Evolutionary conservation across 2,888 invertebrate genomes (phyloP).

Genomic region (Camptogramma bilineatum): DNA sequence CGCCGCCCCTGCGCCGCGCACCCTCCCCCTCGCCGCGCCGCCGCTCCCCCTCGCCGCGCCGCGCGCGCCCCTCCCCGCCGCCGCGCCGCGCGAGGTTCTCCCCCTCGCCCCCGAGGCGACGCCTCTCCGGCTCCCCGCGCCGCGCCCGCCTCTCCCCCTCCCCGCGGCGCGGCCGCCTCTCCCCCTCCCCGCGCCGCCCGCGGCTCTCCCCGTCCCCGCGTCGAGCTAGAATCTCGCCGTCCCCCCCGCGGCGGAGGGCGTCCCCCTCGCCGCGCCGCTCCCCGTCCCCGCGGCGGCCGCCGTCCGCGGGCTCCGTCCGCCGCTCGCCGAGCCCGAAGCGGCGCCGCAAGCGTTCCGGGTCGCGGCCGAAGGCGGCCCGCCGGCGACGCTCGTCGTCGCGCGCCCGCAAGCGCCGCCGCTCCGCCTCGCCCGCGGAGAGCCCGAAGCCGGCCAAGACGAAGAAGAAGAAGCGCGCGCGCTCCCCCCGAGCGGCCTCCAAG

Average conservation of each 20-base stretch:
- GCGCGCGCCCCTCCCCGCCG: constrained; percentile 87
- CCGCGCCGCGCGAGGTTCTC: constrained; percentile 52
- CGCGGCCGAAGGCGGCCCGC: constrained; percentile 50
- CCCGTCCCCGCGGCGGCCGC: constrained; percentile 38
- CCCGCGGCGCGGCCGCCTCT: constrained; percentile 32
- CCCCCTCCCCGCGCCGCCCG: constrained; percentile 42
- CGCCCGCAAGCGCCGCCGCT: constrained; percentile 58
- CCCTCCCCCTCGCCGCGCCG: constrained; percentile 48
- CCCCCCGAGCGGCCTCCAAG: constrained; percentile 27
- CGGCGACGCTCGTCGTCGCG: constrained; percentile 57
- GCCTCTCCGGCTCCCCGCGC: constrained; percentile 41
- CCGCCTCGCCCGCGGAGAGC: constrained; percentile 44
- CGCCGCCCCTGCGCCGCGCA: constrained; percentile 50
- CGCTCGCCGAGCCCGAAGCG: constrained; percentile 51
- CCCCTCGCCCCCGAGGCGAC: constrained; percentile 51
- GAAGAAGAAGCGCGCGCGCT: constrained; percentile 65
- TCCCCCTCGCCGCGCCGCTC: background rate
- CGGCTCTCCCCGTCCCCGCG: constrained; percentile 44
- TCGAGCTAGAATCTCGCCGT: constrained; percentile 32
- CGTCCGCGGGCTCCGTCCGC: constrained; percentile 53
- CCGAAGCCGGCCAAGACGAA: constrained; percentile 57
- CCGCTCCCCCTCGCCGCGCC: constrained; percentile 50
- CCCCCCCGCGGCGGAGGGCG: constrained; percentile 29
- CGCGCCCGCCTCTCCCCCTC: constrained; percentile 31
- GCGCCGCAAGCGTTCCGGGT: constrained; percentile 54